Evolutionary conservation across 1,140 invertebrate species (phyloP), one percentile per base, ranked within the genome.

Genomic region (Andrena cerasifolii): DNA sequence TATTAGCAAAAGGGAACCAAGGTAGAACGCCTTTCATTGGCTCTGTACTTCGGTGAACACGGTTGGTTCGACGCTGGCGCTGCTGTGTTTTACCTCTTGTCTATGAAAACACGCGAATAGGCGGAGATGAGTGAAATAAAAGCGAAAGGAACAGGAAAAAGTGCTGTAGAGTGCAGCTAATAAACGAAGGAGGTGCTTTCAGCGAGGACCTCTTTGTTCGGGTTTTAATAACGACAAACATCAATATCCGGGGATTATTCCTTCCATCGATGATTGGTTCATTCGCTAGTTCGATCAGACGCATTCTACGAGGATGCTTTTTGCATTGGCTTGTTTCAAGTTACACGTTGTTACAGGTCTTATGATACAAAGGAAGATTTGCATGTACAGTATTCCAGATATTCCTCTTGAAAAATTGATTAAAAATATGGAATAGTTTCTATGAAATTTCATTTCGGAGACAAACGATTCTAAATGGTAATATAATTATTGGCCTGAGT

Each of bases 51-150:
- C 68, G 40, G 62, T 62, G 72, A 54, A 40, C 36, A n/a, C 61
- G 49, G 40, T 82, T 82, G 80, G 80, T 70, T 73, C 68, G 40
- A 61, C 24, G 49, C 21, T 51, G 40, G 51, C 51, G 26, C 24
- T 28, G 47, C 14, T 76, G 28, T 70, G 36, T 26, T 58, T 26
- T 1, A 26, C 26, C n/a, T 21, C 16, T 56, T 53, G 45, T 70
- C 63, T 54, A 56, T 31, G 21, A 33, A 58, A 65, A 67, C 61
- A 62, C 53, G 36, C 75, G 51, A 61, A 24, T 54, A 31, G 40
- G 45, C 71, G 61, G 36, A 70, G 24, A 45, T 6, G 26, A 45
- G 21, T 28, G 63, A 40, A 43, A 43, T 45, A 28, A 21, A n/a
- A 51, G n/a, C 12, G 28, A 47, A 47, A 4, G 43, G 24, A 6